Evolutionary conservation across 1,140 invertebrate genomes (phyloP), one percentile per base, ranked within the genome.

Genomic region (Lerema accius): DNA sequence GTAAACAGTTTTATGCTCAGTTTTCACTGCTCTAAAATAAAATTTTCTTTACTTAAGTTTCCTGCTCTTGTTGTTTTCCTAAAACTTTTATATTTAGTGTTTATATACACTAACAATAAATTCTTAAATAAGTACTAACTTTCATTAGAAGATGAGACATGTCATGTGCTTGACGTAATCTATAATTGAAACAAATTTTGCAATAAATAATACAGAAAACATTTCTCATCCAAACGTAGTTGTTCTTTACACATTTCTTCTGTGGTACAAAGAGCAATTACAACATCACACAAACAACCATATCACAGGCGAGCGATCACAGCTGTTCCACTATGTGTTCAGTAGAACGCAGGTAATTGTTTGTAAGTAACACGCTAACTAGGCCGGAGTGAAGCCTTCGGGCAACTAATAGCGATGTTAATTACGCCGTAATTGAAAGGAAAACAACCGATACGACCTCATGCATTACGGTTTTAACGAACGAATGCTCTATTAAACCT

Each of bases 361-460:
- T 76, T 74, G 85, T 84, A 71, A 86, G 76, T 82, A 85, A 86
- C 73, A 71, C 74, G 79, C 63, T 85, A 88, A 88, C 63, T 67
- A 70, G 66, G 45, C 51, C 68, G 55, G 69, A 58, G 70, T 77
- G 53, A 46, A 58, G 53, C 42, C 69, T 42, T 51, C 53, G 55
- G 32, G 63, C 53, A 72, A 68, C 61, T 69, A 73, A 73, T 71
- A 70, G 46, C 58, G 64, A 70, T 65, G 53, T 49, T 73, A 75
- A 74, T 67, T 72, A 66, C 67, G 50, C 55, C 45, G 46, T 74
- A 69, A 77, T 74, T 72, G 66, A 71, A 77, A 68, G 61, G 56
- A 69, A 73, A 66, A 51, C 23, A 51, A 67, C 43, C 64, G 50
- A 60, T 42, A 51, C 32, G 63, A 58, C 61, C 62, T 65, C 58